Conservation (phyloP, 2,797 vertebrate species). For the Manis crassicaudata region DNA sequence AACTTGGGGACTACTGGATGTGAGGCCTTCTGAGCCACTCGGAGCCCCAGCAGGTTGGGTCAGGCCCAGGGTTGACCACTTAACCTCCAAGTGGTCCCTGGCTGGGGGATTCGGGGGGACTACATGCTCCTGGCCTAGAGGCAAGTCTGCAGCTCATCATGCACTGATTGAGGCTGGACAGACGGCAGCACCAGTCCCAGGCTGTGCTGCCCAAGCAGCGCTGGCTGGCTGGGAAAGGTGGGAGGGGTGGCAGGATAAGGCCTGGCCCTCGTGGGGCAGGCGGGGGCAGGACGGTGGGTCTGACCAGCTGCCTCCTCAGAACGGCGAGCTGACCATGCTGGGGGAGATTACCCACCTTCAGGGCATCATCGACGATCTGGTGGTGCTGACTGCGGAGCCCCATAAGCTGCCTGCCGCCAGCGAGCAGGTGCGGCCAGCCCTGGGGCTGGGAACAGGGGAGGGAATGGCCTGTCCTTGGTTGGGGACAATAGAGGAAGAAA, state of each 20-base stretch:
- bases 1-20: background rate
- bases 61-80: background rate
- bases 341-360: conserved; percentile 98
- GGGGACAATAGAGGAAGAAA: background rate
- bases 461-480: background rate
- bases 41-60: background rate
- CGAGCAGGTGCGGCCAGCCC: conserved; percentile 91
- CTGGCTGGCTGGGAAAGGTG: background rate
- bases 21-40: background rate
- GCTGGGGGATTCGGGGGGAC: background rate
- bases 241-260: background rate
- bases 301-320: conserved; percentile 84
- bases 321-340: conserved; percentile 97
- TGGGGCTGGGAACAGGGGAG: background rate
- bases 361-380: conserved; percentile 97
- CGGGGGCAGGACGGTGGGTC: fast-evolving
- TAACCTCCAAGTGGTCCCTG: background rate
- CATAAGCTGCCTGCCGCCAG: conserved; percentile 98
- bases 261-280: background rate
- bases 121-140: background rate
- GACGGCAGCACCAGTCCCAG: fast-evolving
- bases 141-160: fast-evolving
- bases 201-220: fast-evolving
- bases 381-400: conserved; percentile 94
- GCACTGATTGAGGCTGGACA: background rate